These are phyloP conservation scores for Platyrinchus mystaceus DNA, from an alignment of 2,797 vertebrate genomes.

Conservation along the genomic window DNA sequence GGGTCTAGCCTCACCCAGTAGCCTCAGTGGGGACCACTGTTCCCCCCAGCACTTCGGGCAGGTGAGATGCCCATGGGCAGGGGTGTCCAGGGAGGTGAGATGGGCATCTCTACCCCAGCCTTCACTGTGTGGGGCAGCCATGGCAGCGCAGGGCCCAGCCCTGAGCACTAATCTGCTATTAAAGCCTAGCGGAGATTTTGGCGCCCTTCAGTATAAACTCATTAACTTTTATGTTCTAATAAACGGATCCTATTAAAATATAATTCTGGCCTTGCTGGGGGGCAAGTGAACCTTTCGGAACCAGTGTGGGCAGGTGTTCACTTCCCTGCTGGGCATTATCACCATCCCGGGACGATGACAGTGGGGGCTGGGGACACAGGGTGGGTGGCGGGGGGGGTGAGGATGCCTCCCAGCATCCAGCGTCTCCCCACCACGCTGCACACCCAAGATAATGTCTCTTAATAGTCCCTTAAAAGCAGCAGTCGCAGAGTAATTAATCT, in stretches of 20 bases:
- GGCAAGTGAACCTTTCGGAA: slow-evolving; percentile 64
- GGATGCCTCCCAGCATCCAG: neutral
- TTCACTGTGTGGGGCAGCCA: rapidly evolving
- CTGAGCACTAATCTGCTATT: slow-evolving; percentile 79
- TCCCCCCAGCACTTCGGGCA: neutral
- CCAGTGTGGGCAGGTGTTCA: rapidly evolving
- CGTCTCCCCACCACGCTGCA: neutral
- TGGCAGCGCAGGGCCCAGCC: neutral
- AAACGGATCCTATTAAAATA: slow-evolving; percentile 84
- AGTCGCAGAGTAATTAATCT: slow-evolving; percentile 54
- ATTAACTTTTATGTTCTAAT: slow-evolving; percentile 88
- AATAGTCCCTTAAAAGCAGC: slow-evolving; percentile 59
- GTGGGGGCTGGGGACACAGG: neutral
- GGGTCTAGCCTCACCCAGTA: too few relatives aligned
- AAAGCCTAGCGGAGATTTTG: slow-evolving; percentile 80
- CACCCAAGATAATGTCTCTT: slow-evolving; percentile 14
- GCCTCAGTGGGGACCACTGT: rapidly evolving
- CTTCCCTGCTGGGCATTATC: rapidly evolving
- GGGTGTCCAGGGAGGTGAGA: too few relatives aligned
- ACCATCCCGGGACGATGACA: rapidly evolving
- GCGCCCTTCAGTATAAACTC: slow-evolving; percentile 83
- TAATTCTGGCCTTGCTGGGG: slow-evolving; percentile 74
- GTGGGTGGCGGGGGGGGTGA: neutral
- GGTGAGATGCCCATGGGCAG: neutral
- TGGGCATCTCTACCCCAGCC: neutral